Evolutionary conservation across 2,888 invertebrate species (phyloP), one percentile per base, ranked within the genome.

Genomic region (Osedax fenrisi): DNA sequence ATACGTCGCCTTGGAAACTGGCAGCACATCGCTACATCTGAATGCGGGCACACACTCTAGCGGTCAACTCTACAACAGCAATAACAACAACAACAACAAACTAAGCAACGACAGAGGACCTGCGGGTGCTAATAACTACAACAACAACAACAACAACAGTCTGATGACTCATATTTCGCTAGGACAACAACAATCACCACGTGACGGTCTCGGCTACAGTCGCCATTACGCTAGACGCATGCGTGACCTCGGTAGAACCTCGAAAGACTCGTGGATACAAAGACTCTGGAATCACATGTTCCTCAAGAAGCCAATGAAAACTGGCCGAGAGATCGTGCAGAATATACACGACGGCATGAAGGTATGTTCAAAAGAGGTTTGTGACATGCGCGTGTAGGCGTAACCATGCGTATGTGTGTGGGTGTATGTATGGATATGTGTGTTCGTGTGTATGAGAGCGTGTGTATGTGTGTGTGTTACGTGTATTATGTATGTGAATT

Each of bases 121-220:
- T n/a, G n/a, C n/a, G n/a, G n/a, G n/a, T n/a, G n/a, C n/a, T n/a
- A n/a, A n/a, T n/a, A n/a, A n/a, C n/a, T n/a, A n/a, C n/a, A n/a
- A n/a, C n/a, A n/a, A n/a, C n/a, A n/a, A n/a, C n/a, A n/a, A n/a
- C n/a, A n/a, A n/a, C n/a, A n/a, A n/a, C n/a, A n/a, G n/a, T n/a
- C n/a, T n/a, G n/a, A n/a, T n/a, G n/a, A n/a, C n/a, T n/a, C n/a
- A n/a, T n/a, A 64, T 64, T 23, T 25, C 64, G 3, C 56, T n/a
- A 13, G 64, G 24, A 2, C 21, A 64, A 5, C 64, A 90, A 81
- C 73, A 86, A 85, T 77, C 72, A 73, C 77, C 72, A 13, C 24
- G 67, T 26, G 74, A 76, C n/a, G 76, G 76, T 1, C 70, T 77
- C 2, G 74, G 76, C 24, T 78, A 77, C 72, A 75, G 76, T 27